Conservation (phyloP, 2,888 invertebrate species). For the Zygothrica quintamaculata region DNA sequence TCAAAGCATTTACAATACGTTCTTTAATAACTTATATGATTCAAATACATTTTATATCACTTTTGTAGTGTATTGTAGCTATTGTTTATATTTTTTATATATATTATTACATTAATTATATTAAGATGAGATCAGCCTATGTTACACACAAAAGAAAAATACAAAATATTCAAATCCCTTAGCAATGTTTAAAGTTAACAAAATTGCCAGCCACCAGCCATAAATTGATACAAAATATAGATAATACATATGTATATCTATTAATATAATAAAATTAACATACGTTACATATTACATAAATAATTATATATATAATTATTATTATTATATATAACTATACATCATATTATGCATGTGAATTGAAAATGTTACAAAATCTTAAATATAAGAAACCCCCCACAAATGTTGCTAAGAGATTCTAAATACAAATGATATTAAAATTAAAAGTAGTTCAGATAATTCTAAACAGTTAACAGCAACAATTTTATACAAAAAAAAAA, state of each 20-base stretch:
- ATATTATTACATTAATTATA: constrained; percentile 1
- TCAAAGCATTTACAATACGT: constrained; percentile 61
- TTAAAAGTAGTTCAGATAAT: too few relatives aligned
- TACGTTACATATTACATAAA: too few relatives aligned
- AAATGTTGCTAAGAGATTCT: constrained; percentile 10
- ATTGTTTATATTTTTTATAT: constrained; percentile 30
- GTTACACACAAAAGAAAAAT: too few relatives aligned
- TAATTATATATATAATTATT: constrained; percentile 11
- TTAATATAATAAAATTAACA: too few relatives aligned
- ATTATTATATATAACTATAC: constrained; percentile 24
- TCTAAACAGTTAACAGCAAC: too few relatives aligned
- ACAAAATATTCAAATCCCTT: too few relatives aligned
- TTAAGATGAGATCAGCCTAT: neutral
- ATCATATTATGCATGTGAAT: constrained; percentile 39
- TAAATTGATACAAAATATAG: too few relatives aligned
- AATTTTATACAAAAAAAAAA: constrained; percentile 10
- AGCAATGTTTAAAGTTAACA: neutral
- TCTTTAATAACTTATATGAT: constrained; percentile 38
- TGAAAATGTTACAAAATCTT: constrained; percentile 8
- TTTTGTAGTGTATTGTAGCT: constrained; percentile 49
- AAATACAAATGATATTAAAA: too few relatives aligned
- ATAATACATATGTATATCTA: too few relatives aligned
- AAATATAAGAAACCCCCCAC: neutral
- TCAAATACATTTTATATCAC: constrained; percentile 37
- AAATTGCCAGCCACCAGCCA: too few relatives aligned